Base-by-base conservation (phyloP, 1,140 invertebrate genomes). In the Metopolophium dirhodum region DNA sequence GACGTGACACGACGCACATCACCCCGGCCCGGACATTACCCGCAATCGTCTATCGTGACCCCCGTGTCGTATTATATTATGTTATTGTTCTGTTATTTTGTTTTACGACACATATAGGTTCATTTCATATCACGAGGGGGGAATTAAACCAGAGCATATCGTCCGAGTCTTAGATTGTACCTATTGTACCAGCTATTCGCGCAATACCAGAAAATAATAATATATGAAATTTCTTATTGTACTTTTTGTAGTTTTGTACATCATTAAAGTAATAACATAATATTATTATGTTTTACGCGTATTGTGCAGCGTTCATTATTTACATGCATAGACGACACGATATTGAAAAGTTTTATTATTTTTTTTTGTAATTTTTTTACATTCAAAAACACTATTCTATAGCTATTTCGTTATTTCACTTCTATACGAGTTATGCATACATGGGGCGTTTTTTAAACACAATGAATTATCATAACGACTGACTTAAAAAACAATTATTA, bases 71-170 rank as follows among this genome's bases (percentile, higher is more conserved):
- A 68, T 68, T 68, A 68, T n/a, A n/a, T 18, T 68, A 68, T n/a
- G 61, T 89, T 37, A 54, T 89, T 89, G 49, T 88, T 89, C 87
- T 89, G 49, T 89, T 89, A 82, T 23, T 82, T 35, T 68, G 14
- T n/a, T 85, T 91, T 91, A n/a, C 45, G n/a, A 91, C 90, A 91
- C 37, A 61, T 68, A 4, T 68, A 4, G 11, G 11, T 86, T 20
- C 49, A 9, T 82, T 83, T 51, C 89, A 22, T 49, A 45, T 82
- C 90, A 91, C 90, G 90, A 91, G 18, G n/a, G 37, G 9, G 22
- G 35, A 41, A 82, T 91, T 49, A 51, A 91, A 83, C 68, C 61
- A 41, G 68, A 83, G 45, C 90, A 51, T 68, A 68, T 91, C 90
- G n/a, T 49, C 47, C 90, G 26, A 54, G 49, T 35, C 26, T 54